Evolutionary conservation across 2,797 vertebrate genomes (phyloP), one percentile per base, ranked within the genome.

Genomic region (Catamblyrhynchus diadema): DNA sequence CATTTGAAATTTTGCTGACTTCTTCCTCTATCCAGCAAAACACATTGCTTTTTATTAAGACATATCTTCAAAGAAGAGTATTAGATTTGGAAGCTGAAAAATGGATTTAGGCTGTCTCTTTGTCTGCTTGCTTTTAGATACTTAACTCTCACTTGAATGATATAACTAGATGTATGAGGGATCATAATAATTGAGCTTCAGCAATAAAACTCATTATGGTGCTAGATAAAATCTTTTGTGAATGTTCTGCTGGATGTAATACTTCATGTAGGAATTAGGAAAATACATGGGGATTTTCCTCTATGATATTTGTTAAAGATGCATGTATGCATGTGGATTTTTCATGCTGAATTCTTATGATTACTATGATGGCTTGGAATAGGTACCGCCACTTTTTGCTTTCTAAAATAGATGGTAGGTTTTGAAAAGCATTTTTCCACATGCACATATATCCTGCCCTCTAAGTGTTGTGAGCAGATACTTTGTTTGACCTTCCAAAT

Each of bases 31-130:
- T 14, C 10, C 33, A 66, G 59, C 16, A 79, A 53, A 94, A 51
- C 23, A 41, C 27, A 35, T 33, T 54, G 71, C 17, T 80, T 93
- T 94, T 93, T 73, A 81, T 90, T 81, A 86, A 77, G 45, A 30
- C 5, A 1, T 69, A 8, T 74, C 66, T 95, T 90, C 28, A 59
- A 50, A 61, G 30, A 74, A 72, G 23, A 18, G 4, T 53, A 33
- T 91, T 89, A 70, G 67, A 85, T 90, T 90, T 88, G 61, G 65
- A 86, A 89, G 18, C 41, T 75, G 18, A 13, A 18, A 61, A 95
- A 69, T 45, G 54, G 14, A 39, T 92, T 94, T 65, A 54, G 48
- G 19, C 41, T 35, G 14, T 59, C 9, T 84, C 73, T 89, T 66
- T 74, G 44, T 65, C 80, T 78, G n/a, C 22, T 77, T 72, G 73